Percentiles rank a stretch among this genome's conserved stretches.
Conservation (phyloP, 1,140 invertebrate species). For the Drosophila aff. region DNA sequence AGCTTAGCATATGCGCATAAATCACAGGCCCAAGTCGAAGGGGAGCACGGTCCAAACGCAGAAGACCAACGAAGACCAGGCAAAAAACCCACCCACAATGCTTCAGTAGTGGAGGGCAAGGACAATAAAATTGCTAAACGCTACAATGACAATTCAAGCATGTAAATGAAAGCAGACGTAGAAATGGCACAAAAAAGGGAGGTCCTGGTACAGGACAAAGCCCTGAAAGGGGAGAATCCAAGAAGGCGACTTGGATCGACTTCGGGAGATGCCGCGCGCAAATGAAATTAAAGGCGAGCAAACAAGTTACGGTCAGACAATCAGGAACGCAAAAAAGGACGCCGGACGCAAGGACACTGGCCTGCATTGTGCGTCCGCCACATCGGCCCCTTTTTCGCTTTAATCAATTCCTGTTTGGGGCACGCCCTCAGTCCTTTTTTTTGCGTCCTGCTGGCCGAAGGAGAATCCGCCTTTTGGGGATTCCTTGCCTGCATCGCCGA, state of each 20-base stretch:
- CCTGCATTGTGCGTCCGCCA: conserved; percentile 52
- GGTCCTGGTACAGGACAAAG: conserved; percentile 37
- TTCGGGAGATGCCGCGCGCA: conserved; percentile 46
- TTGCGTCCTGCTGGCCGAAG: conserved; percentile 19
- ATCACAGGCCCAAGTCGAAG: conserved; percentile 60
- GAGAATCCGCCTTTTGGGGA: conserved; percentile 52
- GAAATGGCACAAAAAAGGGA: conserved; percentile 26
- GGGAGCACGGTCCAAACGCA: conserved; percentile 3
- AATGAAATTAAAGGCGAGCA: conserved; percentile 85
- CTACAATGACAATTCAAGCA: conserved; percentile 84
- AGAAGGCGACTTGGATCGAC: conserved; percentile 17
- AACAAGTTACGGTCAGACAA: conserved; percentile 84
- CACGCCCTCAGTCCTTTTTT: conserved; percentile 47
- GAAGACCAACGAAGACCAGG: conserved; percentile 27
- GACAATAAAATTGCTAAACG: conserved; percentile 83
- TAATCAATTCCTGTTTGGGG: conserved; percentile 75
- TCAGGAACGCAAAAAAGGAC: conserved; percentile 72
- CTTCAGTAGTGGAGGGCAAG: conserved; percentile 21
- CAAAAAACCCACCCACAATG: conserved; percentile 28
- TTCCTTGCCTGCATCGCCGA: conserved; percentile 42
- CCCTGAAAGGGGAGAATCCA: conserved; percentile 11
- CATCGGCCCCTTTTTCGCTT: conserved; percentile 30
- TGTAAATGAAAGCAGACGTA: conserved; percentile 80
- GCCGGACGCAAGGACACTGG: conserved; percentile 52
- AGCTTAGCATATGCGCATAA: conserved; percentile 80